These are phyloP conservation scores for Chouioia cunea DNA, from an alignment of 2,888 invertebrate genomes.

Conservation along the genomic window DNA sequence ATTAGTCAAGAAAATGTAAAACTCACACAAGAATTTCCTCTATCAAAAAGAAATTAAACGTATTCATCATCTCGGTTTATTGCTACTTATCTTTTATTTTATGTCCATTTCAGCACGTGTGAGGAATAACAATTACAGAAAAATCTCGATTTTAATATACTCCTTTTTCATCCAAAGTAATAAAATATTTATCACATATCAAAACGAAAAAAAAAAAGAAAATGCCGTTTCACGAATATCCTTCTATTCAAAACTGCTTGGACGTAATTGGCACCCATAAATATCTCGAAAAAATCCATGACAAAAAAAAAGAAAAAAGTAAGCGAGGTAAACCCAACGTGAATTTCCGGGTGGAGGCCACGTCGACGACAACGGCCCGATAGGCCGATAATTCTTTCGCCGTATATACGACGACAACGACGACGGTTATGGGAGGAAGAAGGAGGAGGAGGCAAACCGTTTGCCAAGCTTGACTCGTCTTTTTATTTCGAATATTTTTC, in stretches of 20 bases:
- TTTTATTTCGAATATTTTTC: conserved; percentile 45
- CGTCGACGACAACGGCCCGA: neutral
- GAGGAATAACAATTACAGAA: too few relatives aligned
- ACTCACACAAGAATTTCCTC: too few relatives aligned
- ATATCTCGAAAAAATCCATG: neutral
- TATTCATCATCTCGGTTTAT: too few relatives aligned
- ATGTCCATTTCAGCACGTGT: too few relatives aligned
- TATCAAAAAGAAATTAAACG: too few relatives aligned
- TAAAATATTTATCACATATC: neutral
- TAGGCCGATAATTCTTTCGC: conserved; percentile 23
- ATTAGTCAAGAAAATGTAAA: too few relatives aligned
- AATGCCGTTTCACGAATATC: neutral
- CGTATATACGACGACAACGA: conserved; percentile 10
- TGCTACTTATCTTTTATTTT: too few relatives aligned
- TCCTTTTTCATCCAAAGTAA: neutral
- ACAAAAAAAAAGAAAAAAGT: too few relatives aligned
- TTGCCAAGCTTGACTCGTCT: conserved; percentile 46
- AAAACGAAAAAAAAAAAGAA: neutral
- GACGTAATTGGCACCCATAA: too few relatives aligned
- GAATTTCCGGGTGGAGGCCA: neutral
- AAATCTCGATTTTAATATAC: neutral
- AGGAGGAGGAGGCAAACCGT: conserved; percentile 20
- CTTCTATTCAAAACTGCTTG: neutral
- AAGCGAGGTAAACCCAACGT: neutral
- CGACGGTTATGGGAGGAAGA: neutral